Conservation (phyloP, 2,888 invertebrate genomes). For the Glomeris marginata region DNA sequence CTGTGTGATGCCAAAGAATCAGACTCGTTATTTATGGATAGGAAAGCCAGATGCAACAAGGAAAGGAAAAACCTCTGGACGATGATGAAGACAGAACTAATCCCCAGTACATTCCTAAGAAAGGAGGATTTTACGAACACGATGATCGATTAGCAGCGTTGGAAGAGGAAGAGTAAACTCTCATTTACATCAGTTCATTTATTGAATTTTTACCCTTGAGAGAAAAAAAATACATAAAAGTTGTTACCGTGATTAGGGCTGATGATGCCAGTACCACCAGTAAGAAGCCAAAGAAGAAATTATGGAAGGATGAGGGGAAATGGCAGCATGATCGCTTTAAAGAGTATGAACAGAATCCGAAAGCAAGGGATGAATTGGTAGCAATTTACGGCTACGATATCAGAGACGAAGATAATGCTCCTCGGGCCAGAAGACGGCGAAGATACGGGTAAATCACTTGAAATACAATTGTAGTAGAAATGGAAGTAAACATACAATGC, state of each 20-base stretch:
- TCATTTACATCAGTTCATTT: too few species aligned
- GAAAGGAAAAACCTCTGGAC: constrained; percentile 48
- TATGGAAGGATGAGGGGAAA: constrained; percentile 42
- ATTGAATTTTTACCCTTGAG: neutral
- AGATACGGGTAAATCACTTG: constrained; percentile 53
- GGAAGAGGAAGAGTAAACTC: constrained; percentile 38
- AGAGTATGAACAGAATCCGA: constrained; percentile 65
- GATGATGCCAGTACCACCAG: neutral
- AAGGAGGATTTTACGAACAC: constrained; percentile 92
- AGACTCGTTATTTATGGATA: constrained; percentile 9
- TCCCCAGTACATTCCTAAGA: constrained; percentile 92
- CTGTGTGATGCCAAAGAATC: neutral
- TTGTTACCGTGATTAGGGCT: neutral
- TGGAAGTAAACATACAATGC: neutral
- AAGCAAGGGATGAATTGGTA: constrained; percentile 67
- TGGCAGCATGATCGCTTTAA: constrained; percentile 82
- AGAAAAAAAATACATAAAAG: neutral
- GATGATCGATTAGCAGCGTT: constrained; percentile 67
- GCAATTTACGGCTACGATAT: constrained; percentile 88
- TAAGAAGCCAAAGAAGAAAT: constrained; percentile 26
- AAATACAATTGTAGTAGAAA: neutral
- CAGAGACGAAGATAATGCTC: constrained; percentile 77
- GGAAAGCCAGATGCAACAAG: constrained; percentile 16
- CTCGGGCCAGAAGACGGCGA: constrained; percentile 59
- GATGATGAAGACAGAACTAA: constrained; percentile 89